phyloP scores from a whole-genome alignment of 1,140 invertebrate species.

The Dendrolimus kikuchii region DNA sequence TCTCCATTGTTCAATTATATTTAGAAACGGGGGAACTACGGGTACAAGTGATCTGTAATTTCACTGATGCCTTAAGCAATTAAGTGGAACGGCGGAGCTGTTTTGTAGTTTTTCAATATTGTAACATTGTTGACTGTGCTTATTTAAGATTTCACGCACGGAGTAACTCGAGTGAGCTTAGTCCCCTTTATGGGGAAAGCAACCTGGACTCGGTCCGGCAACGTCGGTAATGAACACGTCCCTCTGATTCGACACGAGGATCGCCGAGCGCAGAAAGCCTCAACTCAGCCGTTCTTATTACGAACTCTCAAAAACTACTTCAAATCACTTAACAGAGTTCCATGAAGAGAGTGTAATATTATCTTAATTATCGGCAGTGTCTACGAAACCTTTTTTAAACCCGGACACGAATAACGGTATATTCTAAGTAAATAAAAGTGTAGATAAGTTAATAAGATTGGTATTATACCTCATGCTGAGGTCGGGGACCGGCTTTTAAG shows the following conservation, averaged over 20 bases:
- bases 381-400: constrained; percentile 53
- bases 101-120: constrained; percentile 23
- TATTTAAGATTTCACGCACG: constrained; percentile 35
- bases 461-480: constrained; percentile 60
- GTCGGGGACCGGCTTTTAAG: constrained; percentile 58
- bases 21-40: no score
- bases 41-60: no score
- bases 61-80: constrained; percentile 15
- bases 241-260: constrained; percentile 45
- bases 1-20: no score
- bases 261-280: constrained; percentile 25
- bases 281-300: constrained; percentile 14
- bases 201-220: neutral
- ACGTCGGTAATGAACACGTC: constrained; percentile 42
- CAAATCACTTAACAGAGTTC: constrained; percentile 42
- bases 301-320: constrained; percentile 28
- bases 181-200: no score
- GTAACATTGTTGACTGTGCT: constrained; percentile 12
- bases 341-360: constrained; percentile 62
- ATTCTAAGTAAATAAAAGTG: constrained; percentile 66
- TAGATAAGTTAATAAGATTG: constrained; percentile 71
- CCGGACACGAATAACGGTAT: constrained; percentile 62
- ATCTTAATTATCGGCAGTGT: constrained; percentile 55
- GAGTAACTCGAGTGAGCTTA: constrained; percentile 13
- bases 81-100: constrained; percentile 24